A percentile compares a stretch with the other conserved stretches of the same genome.
phyloP scores from a whole-genome alignment of 2,797 vertebrate species.

The Decapterus maruadsi region DNA sequence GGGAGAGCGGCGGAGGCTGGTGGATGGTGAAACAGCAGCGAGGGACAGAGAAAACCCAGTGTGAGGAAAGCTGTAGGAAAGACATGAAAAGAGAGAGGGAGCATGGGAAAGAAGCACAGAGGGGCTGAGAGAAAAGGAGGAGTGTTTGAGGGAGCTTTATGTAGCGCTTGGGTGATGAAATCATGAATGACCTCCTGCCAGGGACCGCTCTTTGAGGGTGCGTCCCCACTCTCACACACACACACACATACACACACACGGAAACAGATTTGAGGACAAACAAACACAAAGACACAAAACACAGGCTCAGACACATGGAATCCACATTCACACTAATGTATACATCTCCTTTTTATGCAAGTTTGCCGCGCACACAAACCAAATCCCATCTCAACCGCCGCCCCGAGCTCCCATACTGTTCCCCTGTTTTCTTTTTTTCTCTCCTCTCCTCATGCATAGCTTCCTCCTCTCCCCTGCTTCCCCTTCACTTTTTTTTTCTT shows the following conservation, averaged over 20 bases:
- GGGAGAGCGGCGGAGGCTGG: slow-evolving; percentile 3
- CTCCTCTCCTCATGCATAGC: slow-evolving; percentile 44
- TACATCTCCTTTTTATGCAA: slow-evolving; percentile 24
- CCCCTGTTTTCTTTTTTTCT: slow-evolving; percentile 14
- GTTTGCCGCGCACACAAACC: slow-evolving; percentile 3
- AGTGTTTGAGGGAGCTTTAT: slow-evolving; percentile 68
- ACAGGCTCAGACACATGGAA: slow-evolving; percentile 24
- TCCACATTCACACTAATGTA: slow-evolving; percentile 26
- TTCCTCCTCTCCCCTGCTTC: slow-evolving; percentile 54
- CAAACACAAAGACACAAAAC: slow-evolving; percentile 61
- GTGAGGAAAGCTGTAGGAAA: slow-evolving; percentile 66
- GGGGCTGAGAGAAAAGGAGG: slow-evolving; percentile 52
- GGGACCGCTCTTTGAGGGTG: slow-evolving; percentile 68
- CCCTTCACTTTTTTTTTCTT: slow-evolving; percentile 39
- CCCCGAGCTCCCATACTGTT: slow-evolving; percentile 47
- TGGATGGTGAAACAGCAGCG: slow-evolving; percentile 43
- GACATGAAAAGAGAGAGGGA: slow-evolving; percentile 64
- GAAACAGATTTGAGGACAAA: slow-evolving; percentile 65
- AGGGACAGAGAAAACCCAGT: slow-evolving; percentile 53
- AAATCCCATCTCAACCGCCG: slow-evolving; percentile 52
- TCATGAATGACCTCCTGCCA: slow-evolving; percentile 75
- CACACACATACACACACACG: neutral
- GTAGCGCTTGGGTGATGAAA: slow-evolving; percentile 74
- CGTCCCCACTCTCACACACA: slow-evolving; percentile 29
- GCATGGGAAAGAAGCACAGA: slow-evolving; percentile 72